phyloP scores from a whole-genome alignment of 2,113 vertebrate genomes.

The Chaetorhynchus papuensis region DNA sequence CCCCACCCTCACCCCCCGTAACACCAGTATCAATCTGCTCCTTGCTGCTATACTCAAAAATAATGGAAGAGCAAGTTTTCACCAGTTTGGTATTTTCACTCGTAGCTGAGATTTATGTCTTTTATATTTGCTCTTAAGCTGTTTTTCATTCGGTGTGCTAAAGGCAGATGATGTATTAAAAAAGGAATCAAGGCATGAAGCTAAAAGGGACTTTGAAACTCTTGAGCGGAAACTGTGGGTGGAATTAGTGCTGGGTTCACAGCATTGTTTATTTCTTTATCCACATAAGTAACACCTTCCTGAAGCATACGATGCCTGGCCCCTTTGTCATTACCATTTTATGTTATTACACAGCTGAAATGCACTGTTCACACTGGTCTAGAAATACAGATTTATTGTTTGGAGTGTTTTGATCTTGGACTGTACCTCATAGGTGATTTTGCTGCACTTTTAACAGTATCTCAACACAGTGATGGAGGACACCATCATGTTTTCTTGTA shows the following conservation, averaged over 20 bases:
- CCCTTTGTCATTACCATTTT: neutral
- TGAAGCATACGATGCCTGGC: neutral
- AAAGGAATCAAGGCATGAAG: neutral
- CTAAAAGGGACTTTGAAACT: neutral
- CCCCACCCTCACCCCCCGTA: neutral
- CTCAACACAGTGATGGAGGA: conserved; percentile 40
- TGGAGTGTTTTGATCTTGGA: neutral
- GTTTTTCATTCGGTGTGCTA: neutral
- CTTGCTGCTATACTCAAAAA: neutral
- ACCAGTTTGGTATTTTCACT: neutral
- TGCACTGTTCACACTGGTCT: neutral
- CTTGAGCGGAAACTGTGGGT: neutral
- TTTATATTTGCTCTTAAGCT: conserved; percentile 3
- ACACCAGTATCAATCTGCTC: conserved; percentile 1
- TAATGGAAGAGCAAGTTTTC: neutral
- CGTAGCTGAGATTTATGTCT: neutral
- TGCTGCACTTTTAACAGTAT: neutral
- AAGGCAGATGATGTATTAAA: neutral
- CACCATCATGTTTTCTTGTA: conserved; percentile 46
- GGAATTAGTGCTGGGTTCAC: conserved; percentile 1
- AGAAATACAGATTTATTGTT: neutral
- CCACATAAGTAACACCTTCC: neutral
- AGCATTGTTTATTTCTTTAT: conserved; percentile 28
- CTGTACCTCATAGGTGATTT: neutral
- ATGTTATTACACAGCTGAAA: neutral